Conservation (phyloP, 1,140 invertebrate genomes). For the Plodia interpunctella region DNA sequence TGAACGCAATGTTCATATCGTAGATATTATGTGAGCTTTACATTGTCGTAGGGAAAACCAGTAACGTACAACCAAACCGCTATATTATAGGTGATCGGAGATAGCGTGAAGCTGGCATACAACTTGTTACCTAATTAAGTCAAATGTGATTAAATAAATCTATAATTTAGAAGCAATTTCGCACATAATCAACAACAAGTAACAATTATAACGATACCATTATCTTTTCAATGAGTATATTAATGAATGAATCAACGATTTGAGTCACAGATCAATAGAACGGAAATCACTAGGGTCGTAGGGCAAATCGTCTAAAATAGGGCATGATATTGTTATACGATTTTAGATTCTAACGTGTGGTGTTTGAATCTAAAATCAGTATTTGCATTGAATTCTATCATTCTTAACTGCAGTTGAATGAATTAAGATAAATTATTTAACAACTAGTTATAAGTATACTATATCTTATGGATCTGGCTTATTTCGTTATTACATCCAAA, state of each 20-base stretch:
- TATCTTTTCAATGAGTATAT: conserved; percentile 17
- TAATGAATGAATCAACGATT: conserved; percentile 35
- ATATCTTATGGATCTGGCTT: too few species aligned
- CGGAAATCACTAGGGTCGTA: conserved; percentile 33
- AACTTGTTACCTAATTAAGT: too few species aligned
- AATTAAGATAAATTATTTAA: neutral
- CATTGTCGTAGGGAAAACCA: too few species aligned
- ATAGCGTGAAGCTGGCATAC: too few species aligned
- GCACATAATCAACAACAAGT: conserved; percentile 3
- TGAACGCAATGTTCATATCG: too few species aligned
- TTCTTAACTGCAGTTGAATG: neutral
- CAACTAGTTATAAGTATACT: too few species aligned
- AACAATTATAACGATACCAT: neutral
- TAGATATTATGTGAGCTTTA: too few species aligned
- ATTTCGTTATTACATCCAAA: too few species aligned
- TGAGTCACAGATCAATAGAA: conserved; percentile 41
- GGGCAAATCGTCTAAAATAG: conserved; percentile 19
- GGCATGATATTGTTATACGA: neutral
- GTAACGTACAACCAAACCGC: too few species aligned
- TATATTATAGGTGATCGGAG: too few species aligned
- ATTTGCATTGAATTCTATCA: neutral
- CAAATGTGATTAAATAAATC: neutral
- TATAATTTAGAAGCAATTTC: neutral
- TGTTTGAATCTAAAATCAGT: neutral
- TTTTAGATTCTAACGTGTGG: neutral